Evolutionary conservation across 2,797 vertebrate genomes (phyloP).

Genomic region (Squalus acanthias): DNA sequence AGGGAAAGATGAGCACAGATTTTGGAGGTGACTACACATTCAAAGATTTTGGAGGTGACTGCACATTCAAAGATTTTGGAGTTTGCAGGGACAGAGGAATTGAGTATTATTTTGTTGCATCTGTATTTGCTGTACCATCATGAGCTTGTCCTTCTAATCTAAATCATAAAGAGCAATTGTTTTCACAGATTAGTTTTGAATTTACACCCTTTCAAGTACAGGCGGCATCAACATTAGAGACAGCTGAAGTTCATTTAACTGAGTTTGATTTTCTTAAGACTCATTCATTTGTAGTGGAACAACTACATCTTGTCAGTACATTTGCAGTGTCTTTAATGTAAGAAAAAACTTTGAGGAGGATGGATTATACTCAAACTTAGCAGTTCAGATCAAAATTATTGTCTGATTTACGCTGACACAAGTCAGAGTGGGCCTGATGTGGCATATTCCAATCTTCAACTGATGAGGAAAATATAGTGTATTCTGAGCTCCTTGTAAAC

Average conservation of each 20-base stretch:
- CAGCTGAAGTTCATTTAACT: not conserved
- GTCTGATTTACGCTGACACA: not conserved
- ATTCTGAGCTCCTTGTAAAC: not conserved
- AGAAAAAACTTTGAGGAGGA: not conserved
- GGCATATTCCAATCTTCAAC: not conserved
- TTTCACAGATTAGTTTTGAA: too few relatives aligned
- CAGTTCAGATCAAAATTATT: not conserved
- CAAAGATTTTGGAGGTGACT: not conserved
- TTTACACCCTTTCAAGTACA: too few relatives aligned
- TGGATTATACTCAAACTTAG: not conserved
- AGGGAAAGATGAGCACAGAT: not conserved
- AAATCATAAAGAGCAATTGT: too few relatives aligned
- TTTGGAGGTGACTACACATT: not conserved
- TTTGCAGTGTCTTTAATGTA: slow-evolving; percentile 7
- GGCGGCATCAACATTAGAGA: not conserved
- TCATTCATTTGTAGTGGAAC: not conserved
- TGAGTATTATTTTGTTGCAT: not conserved
- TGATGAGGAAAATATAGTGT: not conserved
- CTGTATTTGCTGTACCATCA: not conserved
- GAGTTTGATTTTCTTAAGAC: not conserved
- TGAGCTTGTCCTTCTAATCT: too few relatives aligned
- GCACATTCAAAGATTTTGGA: not conserved
- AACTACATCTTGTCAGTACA: not conserved
- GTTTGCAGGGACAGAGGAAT: not conserved
- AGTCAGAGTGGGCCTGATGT: not conserved